Percentiles rank a stretch among this genome's conserved stretches.
phyloP scores from a whole-genome alignment of 35 echinoderm and acorn worm genomes.

The Eucidaris tribuloides region DNA sequence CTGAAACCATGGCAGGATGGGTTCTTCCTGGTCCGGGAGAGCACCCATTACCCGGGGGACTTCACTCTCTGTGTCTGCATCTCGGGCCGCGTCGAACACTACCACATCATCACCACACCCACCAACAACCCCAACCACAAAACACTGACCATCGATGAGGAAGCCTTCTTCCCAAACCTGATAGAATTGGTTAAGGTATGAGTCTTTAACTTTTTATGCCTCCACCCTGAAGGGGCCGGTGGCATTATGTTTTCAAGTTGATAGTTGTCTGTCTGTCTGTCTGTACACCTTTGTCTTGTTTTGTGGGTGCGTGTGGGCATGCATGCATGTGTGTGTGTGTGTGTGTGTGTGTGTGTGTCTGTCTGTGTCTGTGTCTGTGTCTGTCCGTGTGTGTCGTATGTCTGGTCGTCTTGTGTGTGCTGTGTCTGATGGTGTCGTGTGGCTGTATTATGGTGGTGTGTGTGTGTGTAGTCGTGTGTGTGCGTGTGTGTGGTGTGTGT shows the following conservation, averaged over 20 bases:
- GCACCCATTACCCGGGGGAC: slow-evolving; percentile 87
- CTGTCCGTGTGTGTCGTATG: not conserved
- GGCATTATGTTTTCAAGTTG: no score
- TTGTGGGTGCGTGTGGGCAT: not conserved
- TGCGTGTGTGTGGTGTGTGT: no score
- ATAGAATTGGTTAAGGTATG: slow-evolving; percentile 77
- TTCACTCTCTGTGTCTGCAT: slow-evolving; percentile 86
- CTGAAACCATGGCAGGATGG: slow-evolving; percentile 65
- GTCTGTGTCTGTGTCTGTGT: not conserved
- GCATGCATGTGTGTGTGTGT: not conserved
- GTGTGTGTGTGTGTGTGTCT: not conserved
- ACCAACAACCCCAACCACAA: not conserved
- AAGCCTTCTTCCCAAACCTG: slow-evolving; percentile 73
- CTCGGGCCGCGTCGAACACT: slow-evolving; percentile 67
- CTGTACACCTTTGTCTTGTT: not conserved
- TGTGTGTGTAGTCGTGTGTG: no score
- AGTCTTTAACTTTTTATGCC: no score
- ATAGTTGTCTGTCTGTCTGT: not conserved
- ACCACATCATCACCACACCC: slow-evolving; percentile 57
- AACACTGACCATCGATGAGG: slow-evolving; percentile 82
- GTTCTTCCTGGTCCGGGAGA: slow-evolving; percentile 86
- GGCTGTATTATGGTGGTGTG: no score
- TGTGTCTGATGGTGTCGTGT: no score
- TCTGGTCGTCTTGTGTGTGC: no score
- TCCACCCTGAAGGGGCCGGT: no score